Conservation (phyloP, 2,888 invertebrate genomes). For the Agrochola litura region DNA sequence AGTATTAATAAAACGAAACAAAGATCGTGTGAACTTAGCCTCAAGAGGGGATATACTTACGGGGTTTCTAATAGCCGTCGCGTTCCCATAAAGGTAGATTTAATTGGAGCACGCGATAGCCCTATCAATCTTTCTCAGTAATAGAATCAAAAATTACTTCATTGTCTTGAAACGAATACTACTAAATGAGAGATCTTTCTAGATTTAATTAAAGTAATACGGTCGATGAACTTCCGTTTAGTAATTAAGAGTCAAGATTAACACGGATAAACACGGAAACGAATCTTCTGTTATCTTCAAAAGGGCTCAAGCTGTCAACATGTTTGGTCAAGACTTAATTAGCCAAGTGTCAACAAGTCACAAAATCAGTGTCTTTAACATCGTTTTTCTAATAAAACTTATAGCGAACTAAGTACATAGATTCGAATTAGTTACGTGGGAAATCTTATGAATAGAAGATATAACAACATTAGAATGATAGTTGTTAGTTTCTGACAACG, state of each 20-base stretch:
- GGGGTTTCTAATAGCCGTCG: constrained; percentile 72
- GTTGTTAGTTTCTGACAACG: constrained; percentile 35
- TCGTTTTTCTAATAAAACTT: constrained; percentile 38
- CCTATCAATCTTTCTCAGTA: constrained; percentile 81
- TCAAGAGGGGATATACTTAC: constrained; percentile 63
- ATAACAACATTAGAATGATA: constrained; percentile 42
- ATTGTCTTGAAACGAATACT: constrained; percentile 70
- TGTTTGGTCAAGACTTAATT: constrained; percentile 50
- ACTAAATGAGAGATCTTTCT: constrained; percentile 55
- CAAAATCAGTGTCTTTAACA: constrained; percentile 18
- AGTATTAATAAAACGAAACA: constrained; percentile 75
- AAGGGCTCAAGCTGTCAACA: constrained; percentile 41
- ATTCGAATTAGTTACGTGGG: constrained; percentile 41
- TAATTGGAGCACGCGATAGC: constrained; percentile 85
- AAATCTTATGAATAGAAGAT: constrained; percentile 38
- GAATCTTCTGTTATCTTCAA: constrained; percentile 43
- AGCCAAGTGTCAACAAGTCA: constrained; percentile 22
- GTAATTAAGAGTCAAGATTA: constrained; percentile 47
- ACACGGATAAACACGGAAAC: constrained; percentile 38
- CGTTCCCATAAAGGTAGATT: constrained; percentile 79
- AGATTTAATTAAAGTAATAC: constrained; percentile 66
- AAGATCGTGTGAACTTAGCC: constrained; percentile 78
- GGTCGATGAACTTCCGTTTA: constrained; percentile 66
- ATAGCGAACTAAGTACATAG: constrained; percentile 3
- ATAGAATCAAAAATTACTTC: constrained; percentile 76